These are phyloP conservation scores for Leuctra nigra DNA, from an alignment of 2,888 invertebrate species.

Conservation along the genomic window DNA sequence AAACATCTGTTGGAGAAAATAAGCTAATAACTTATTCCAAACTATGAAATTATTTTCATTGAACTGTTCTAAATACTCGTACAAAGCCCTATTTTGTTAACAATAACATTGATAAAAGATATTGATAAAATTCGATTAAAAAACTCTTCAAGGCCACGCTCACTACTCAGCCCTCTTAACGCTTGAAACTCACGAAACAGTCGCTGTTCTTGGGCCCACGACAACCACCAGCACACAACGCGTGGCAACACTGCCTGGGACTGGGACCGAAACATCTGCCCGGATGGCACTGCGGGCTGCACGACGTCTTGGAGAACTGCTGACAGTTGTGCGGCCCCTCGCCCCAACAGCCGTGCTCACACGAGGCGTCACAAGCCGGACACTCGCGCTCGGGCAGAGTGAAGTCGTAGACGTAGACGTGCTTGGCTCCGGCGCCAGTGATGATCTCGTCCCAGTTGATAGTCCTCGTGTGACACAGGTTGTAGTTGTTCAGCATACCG, in stretches of 20 bases:
- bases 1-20: too few species aligned
- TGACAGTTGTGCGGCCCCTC: slow-evolving; percentile 90
- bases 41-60: too few species aligned
- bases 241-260: slow-evolving; percentile 91
- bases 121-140: too few species aligned
- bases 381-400: slow-evolving; percentile 75
- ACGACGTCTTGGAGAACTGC: slow-evolving; percentile 87
- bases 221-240: slow-evolving; percentile 96
- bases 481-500: slow-evolving; percentile 89
- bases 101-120: too few species aligned
- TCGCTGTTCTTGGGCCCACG: slow-evolving; percentile 89
- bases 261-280: slow-evolving; percentile 91
- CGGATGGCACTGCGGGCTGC: slow-evolving; percentile 89
- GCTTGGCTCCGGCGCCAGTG: slow-evolving; percentile 62
- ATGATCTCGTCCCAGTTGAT: slow-evolving; percentile 95
- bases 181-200: slow-evolving; percentile 69
- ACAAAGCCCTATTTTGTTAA: too few species aligned
- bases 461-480: slow-evolving; percentile 85
- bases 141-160: too few species aligned
- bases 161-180: too few species aligned
- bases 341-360: slow-evolving; percentile 92
- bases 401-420: slow-evolving; percentile 78
- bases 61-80: too few species aligned
- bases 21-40: too few species aligned
- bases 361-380: slow-evolving; percentile 67